These are phyloP conservation scores for Nyctalus aviator DNA, from an alignment of 2,797 vertebrate species.

Conservation along the genomic window DNA sequence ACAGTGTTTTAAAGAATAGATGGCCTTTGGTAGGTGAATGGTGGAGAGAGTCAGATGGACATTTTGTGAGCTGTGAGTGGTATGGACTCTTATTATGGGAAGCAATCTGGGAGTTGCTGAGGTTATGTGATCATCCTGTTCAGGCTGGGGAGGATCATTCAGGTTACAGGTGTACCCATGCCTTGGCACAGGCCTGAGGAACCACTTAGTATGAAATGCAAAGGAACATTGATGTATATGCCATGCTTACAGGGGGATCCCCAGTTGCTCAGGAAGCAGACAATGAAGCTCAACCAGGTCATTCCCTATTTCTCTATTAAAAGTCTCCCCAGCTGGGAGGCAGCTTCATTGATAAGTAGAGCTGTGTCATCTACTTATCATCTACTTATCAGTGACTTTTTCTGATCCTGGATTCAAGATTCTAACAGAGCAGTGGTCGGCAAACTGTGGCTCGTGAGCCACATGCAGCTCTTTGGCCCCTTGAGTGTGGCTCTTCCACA, in stretches of 20 bases:
- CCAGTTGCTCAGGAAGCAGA: neutral
- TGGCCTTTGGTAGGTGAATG: neutral
- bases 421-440: neutral
- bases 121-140: neutral
- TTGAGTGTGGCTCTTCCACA: too few species aligned
- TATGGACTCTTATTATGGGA: neutral
- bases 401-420: neutral
- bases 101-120: neutral
- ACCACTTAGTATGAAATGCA: neutral
- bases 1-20: neutral
- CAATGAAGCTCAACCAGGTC: neutral
- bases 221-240: accelerated
- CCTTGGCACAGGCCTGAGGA: neutral
- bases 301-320: neutral
- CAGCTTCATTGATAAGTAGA: neutral
- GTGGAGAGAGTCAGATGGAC: neutral
- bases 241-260: neutral
- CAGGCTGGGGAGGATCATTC: neutral
- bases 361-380: neutral
- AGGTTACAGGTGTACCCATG: neutral
- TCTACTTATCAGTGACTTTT: neutral
- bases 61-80: neutral
- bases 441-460: too few species aligned
- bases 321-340: neutral
- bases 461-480: too few species aligned